Conservation (phyloP, 2,113 vertebrate genomes). For the Elachura formosa region DNA sequence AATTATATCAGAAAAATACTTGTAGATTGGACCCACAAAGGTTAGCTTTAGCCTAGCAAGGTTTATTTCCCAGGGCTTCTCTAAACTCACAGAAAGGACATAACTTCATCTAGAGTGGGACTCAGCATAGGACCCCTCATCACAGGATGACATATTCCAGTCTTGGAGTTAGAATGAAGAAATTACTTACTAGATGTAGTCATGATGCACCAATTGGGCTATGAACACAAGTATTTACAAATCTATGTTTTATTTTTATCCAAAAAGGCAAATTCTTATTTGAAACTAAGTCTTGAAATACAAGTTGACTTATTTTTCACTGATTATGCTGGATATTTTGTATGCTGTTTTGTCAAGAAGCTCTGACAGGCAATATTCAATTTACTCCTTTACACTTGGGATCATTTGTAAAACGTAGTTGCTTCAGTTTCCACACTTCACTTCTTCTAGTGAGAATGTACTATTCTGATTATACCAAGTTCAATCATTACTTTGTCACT, state of each 20-base stretch:
- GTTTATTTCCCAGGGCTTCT: background rate
- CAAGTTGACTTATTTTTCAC: background rate
- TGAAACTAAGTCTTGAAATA: background rate
- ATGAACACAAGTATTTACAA: background rate
- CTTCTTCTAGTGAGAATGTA: background rate
- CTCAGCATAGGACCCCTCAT: background rate
- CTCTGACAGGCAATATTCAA: background rate
- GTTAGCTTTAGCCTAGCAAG: background rate
- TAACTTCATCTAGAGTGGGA: background rate
- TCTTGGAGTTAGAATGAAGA: background rate
- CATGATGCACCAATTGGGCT: background rate
- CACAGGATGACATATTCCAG: background rate
- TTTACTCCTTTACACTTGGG: background rate
- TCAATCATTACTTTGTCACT: background rate
- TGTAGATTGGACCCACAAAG: background rate
- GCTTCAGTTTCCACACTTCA: background rate
- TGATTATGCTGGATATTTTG: background rate
- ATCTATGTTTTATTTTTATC: background rate
- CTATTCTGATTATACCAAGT: background rate
- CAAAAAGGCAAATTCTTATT: background rate
- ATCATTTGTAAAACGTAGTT: background rate
- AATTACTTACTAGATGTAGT: background rate
- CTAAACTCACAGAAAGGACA: background rate
- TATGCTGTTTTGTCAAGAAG: background rate
- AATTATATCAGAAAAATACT: background rate